A percentile compares a stretch with the other conserved stretches of the same genome.
Evolutionary conservation across 2,113 vertebrate species (phyloP).

Genomic region (Calidris pugnax): DNA sequence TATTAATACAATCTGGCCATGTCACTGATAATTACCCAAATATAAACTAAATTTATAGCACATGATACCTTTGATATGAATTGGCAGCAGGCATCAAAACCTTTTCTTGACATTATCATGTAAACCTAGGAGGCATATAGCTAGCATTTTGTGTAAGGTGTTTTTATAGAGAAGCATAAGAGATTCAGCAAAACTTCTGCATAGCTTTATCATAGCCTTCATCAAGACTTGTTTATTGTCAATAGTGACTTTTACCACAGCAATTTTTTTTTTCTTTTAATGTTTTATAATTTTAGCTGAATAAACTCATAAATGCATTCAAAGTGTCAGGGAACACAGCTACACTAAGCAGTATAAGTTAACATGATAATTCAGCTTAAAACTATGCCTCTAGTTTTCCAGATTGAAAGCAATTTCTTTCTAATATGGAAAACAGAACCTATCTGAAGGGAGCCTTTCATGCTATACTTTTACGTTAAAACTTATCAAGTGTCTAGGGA

Average conservation of each 20-base stretch:
- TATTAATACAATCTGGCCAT: constrained; percentile 69
- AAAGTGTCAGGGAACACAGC: background rate
- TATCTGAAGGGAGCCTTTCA: constrained; percentile 33
- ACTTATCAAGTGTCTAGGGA: constrained; percentile 63
- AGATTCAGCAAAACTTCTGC: background rate
- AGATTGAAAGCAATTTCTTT: constrained; percentile 22
- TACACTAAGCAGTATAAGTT: background rate
- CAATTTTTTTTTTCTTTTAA: background rate
- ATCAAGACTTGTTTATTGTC: constrained; percentile 15
- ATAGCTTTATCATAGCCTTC: background rate
- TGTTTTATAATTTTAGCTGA: constrained; percentile 40
- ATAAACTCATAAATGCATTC: constrained; percentile 49
- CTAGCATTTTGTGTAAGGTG: background rate
- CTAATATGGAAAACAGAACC: constrained; percentile 23
- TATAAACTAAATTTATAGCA: constrained; percentile 76
- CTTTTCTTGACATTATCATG: constrained; percentile 54
- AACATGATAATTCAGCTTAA: constrained; percentile 42
- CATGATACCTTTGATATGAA: constrained; percentile 48
- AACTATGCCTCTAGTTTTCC: constrained; percentile 36
- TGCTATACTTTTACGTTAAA: constrained; percentile 55
- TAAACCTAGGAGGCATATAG: constrained; percentile 41
- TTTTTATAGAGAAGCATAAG: background rate
- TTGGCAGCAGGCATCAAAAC: constrained; percentile 51
- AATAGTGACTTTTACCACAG: background rate
- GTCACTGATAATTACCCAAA: constrained; percentile 73